A percentile compares a stretch with the other conserved stretches of the same genome.
phyloP scores from a whole-genome alignment of 2,113 vertebrate species.

The Neopipo cinnamomea region DNA sequence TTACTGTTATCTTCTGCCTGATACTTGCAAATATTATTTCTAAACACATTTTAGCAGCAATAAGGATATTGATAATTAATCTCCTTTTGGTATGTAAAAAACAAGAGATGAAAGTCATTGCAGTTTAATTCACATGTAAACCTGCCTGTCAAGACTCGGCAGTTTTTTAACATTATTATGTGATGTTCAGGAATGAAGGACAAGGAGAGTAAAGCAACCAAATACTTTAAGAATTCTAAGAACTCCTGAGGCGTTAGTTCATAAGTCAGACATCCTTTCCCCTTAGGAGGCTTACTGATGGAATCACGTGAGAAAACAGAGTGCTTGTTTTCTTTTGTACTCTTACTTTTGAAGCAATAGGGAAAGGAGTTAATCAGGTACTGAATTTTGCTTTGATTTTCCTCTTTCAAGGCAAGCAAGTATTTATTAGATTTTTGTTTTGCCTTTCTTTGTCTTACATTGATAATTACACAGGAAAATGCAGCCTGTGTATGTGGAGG shows the following conservation, averaged over 20 bases:
- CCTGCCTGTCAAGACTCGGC: neutral
- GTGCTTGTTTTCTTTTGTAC: neutral
- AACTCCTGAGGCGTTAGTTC: neutral
- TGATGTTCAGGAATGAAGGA: neutral
- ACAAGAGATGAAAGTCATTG: constrained; percentile 1
- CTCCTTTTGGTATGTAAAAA: neutral
- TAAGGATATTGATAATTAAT: constrained; percentile 46
- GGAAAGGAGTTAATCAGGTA: neutral
- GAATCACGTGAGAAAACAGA: constrained; percentile 17
- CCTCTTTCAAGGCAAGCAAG: neutral
- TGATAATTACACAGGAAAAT: neutral
- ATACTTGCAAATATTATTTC: constrained; percentile 2
- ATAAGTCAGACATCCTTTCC: neutral
- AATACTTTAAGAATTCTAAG: neutral
- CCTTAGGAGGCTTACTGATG: neutral
- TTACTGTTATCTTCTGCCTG: neutral
- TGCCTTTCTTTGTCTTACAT: neutral
- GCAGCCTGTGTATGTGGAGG: neutral
- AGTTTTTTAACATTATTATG: neutral
- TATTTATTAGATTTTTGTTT: neutral
- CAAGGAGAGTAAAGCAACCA: neutral
- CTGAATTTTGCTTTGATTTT: neutral
- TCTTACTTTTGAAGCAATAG: neutral
- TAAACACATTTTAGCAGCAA: neutral
- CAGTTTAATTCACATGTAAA: neutral